These are phyloP conservation scores for Python bivittatus DNA, from an alignment of 2,113 vertebrate species.

Conservation along the genomic window DNA sequence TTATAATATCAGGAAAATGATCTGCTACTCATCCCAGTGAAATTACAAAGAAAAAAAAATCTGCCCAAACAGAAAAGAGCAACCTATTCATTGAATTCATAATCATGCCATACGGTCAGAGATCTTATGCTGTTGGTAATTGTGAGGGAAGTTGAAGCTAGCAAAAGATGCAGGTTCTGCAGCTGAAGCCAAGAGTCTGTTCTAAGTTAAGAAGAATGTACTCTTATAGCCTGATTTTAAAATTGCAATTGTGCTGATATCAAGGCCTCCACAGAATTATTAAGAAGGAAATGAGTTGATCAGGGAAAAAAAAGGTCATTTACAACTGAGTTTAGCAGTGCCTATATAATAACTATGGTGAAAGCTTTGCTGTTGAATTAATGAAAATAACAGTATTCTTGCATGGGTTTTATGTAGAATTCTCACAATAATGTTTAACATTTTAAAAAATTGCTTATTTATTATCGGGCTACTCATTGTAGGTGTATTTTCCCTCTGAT, in stretches of 20 bases:
- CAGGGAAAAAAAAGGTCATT: not conserved
- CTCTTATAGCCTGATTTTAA: not conserved
- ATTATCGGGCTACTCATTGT: not conserved
- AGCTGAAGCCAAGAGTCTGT: not conserved
- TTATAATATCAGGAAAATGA: not conserved
- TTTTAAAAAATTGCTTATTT: not conserved
- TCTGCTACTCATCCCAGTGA: not conserved
- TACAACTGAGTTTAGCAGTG: not conserved
- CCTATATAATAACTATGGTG: not conserved
- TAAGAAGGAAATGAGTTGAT: not conserved
- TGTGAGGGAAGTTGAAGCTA: not conserved
- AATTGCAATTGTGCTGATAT: not conserved
- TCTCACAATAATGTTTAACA: not conserved
- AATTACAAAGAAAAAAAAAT: not conserved
- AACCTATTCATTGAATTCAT: not conserved
- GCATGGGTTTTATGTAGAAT: not conserved
- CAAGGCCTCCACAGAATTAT: not conserved
- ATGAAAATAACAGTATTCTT: not conserved
- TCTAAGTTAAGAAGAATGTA: not conserved
- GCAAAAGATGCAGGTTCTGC: not conserved
- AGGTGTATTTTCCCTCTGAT: not conserved
- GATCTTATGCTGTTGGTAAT: not conserved
- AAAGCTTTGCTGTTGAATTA: slow-evolving; percentile 7
- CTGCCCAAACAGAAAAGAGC: not conserved
- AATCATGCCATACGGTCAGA: not conserved